phyloP scores from a whole-genome alignment of 2,888 invertebrate genomes.

The Euclidia mi region DNA sequence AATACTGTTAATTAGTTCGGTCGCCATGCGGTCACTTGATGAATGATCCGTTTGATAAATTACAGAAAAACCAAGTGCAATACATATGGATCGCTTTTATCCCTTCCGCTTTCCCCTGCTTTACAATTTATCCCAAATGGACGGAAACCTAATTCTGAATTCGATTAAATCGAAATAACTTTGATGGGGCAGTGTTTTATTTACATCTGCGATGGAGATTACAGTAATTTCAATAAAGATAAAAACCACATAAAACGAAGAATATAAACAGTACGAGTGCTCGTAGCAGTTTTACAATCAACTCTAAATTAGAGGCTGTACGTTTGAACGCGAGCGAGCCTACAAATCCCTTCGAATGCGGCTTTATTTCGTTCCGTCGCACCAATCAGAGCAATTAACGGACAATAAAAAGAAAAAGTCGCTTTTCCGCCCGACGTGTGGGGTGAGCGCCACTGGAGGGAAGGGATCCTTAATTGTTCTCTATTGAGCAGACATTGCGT shows the following conservation, averaged over 20 bases:
- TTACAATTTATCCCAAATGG: conserved; percentile 22
- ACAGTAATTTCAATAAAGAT: conserved; percentile 42
- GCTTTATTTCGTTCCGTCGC: conserved; percentile 79
- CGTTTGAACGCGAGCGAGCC: conserved; percentile 67
- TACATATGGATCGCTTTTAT: conserved; percentile 40
- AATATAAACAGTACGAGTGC: conserved; percentile 43
- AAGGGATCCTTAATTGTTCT: conserved; percentile 69
- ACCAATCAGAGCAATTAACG: conserved; percentile 86
- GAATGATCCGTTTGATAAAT: conserved; percentile 62
- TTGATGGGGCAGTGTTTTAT: conserved; percentile 32
- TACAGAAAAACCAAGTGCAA: conserved; percentile 40
- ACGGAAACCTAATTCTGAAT: conserved; percentile 27
- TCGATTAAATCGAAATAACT: conserved; percentile 37
- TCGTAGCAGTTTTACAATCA: conserved; percentile 66
- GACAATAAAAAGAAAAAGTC: conserved; percentile 76
- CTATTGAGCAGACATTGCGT: conserved; percentile 60
- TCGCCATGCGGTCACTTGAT: conserved; percentile 60
- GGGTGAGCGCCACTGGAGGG: conserved; percentile 51
- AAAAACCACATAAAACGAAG: conserved; percentile 40
- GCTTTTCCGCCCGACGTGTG: conserved; percentile 57
- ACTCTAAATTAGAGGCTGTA: conserved; percentile 72
- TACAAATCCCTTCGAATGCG: conserved; percentile 74
- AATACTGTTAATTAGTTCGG: conserved; percentile 64
- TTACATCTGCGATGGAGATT: conserved; percentile 34
- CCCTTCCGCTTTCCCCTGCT: conserved; percentile 26